phyloP scores from a whole-genome alignment of 2,113 vertebrate genomes.

The Ptilorrhoa leucosticta region DNA sequence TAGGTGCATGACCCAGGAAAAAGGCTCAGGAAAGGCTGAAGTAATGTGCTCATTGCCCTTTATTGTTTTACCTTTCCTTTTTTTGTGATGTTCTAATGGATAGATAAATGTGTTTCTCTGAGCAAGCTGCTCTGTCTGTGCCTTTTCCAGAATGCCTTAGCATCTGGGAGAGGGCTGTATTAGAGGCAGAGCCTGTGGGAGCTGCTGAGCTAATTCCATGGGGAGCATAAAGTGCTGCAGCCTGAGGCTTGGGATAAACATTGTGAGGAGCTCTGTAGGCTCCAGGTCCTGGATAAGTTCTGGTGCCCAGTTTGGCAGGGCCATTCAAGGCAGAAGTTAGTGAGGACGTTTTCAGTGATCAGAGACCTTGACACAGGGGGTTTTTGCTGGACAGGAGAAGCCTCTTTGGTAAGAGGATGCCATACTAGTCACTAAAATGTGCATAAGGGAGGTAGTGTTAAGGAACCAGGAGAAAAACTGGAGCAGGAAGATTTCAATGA shows the following conservation, averaged over 20 bases:
- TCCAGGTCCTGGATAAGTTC: neutral
- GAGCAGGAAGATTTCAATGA: neutral
- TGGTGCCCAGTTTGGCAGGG: neutral
- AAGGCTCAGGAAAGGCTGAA: neutral
- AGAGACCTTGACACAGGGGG: neutral
- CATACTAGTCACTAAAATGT: neutral
- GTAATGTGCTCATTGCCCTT: neutral
- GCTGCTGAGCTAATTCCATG: neutral
- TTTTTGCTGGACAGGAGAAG: neutral
- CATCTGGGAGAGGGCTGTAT: neutral
- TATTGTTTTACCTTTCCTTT: neutral
- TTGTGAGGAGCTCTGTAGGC: neutral
- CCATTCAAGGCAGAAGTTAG: neutral
- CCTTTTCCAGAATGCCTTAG: neutral
- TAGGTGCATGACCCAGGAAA: neutral
- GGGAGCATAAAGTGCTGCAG: neutral
- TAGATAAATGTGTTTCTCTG: neutral
- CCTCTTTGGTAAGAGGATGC: neutral
- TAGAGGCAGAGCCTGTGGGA: neutral
- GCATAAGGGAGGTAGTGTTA: neutral
- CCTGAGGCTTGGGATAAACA: neutral
- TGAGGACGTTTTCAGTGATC: neutral
- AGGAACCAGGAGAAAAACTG: neutral
- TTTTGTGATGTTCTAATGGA: neutral
- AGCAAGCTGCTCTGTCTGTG: neutral